Base-by-base conservation (phyloP, 2,113 vertebrate genomes). In the Labeo rohita region DNA sequence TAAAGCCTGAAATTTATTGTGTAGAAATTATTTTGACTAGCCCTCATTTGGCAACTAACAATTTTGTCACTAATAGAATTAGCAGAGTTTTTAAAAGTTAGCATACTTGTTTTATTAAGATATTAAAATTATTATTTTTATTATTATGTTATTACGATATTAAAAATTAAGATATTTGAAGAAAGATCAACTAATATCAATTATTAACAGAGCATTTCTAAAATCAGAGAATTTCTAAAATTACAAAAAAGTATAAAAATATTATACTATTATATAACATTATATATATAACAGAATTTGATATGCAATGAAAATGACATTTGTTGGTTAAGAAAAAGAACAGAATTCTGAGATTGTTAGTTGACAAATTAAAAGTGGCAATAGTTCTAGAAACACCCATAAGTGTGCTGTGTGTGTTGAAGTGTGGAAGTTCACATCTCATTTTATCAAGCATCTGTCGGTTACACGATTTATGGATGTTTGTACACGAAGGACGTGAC, bases 401-500 rank as follows among this genome's bases (percentile, higher is more conserved):
- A 9, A 39, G 34, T 21, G 39, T 72, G 68, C 8, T 21, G 8
- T 47, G 70, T 54, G 12, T 61, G 18, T 43, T 61, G 54, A 80
- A 28, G 49, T 45, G 54, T 61, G 10, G 10, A 21, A 80, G 18
- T 23, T 61, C 56, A 61, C 28, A 61, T 56, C n/a, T 39, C 54
- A 80, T 61, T 39, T 61, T 63, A 80, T 80, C 52, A 80, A 80
- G 77, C 56, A 45, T 80, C 54, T 63, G 50, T 54, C 50, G 54
- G 49, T 36, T 18, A 52, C 49, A 34, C 8, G 50, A 77, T 77
- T 77, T 52, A 59, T 63, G 18, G 36, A 80, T 80, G 36, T 45
- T 80, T 80, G 77, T 45, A 61, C 28, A 45, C 13, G 8, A 78
- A 56, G 52, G 75, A 78, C 75, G 18, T 63, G 77, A 63, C 77